A percentile compares a stretch with the other conserved stretches of the same genome.
Conservation (phyloP, 2,888 invertebrate species). For the Archips crataeganus region DNA sequence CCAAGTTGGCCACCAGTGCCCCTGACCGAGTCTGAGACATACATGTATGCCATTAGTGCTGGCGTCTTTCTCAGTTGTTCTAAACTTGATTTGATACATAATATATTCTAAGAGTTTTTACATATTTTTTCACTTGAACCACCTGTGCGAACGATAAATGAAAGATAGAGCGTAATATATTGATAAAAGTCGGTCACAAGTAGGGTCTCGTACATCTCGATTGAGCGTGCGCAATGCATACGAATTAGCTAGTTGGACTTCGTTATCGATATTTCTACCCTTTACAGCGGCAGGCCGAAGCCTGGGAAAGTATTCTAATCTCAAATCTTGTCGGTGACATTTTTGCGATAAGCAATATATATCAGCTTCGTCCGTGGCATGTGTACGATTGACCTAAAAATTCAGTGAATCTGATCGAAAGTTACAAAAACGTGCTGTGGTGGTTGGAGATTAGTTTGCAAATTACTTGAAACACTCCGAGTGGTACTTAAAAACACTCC, state of each 20-base stretch:
- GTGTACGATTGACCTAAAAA: constrained; percentile 34
- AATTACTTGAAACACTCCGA: constrained; percentile 21
- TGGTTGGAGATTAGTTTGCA: constrained; percentile 34
- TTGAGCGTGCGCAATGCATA: constrained; percentile 48
- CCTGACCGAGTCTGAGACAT: constrained; percentile 59
- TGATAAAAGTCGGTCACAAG: constrained; percentile 14
- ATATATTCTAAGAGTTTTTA: neutral
- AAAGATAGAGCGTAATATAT: constrained; percentile 27
- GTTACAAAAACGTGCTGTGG: constrained; percentile 19
- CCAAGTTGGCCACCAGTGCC: constrained; percentile 77
- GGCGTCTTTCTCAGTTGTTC: constrained; percentile 26
- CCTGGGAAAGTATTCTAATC: constrained; percentile 20
- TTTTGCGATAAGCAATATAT: constrained; percentile 27
- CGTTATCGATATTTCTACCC: constrained; percentile 43
- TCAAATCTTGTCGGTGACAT: constrained; percentile 5
- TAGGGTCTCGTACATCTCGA: constrained; percentile 42
- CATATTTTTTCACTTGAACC: neutral
- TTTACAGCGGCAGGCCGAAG: constrained; percentile 9
- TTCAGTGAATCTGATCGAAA: constrained; percentile 38
- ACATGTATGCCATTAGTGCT: constrained; percentile 30
- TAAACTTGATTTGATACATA: neutral
- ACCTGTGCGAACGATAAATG: constrained; percentile 14
- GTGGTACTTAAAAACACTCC: neutral
- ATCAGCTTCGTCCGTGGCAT: constrained; percentile 11
- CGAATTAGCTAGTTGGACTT: constrained; percentile 44